A percentile compares a stretch with the other conserved stretches of the same genome.
Conservation (phyloP, 2,888 invertebrate genomes). For the Drosophila anceps region DNA sequence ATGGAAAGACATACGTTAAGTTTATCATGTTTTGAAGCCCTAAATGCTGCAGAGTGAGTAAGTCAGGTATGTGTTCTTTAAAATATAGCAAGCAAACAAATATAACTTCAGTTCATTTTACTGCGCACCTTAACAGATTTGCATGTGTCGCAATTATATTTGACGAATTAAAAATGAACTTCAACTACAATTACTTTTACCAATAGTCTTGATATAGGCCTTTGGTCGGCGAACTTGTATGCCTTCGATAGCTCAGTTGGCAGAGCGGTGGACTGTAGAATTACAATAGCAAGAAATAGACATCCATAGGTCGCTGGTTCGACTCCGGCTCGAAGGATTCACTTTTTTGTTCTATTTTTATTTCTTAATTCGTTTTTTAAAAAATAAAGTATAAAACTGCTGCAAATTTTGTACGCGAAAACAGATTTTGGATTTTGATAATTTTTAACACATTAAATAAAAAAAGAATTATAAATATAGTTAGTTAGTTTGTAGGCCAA, state of each 20-base stretch:
- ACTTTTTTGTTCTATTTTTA: background rate
- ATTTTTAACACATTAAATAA: too few species aligned
- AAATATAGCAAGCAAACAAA: background rate
- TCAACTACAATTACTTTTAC: background rate
- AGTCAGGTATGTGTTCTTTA: background rate
- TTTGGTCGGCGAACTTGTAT: slow-evolving; percentile 27
- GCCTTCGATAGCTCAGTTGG: slow-evolving; percentile 74
- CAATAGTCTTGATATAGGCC: background rate
- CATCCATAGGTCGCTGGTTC: slow-evolving; percentile 80
- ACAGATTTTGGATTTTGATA: background rate
- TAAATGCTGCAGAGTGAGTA: slow-evolving; percentile 2
- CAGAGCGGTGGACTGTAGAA: slow-evolving; percentile 79
- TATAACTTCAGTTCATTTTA: background rate
- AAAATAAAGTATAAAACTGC: too few species aligned
- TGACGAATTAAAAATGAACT: background rate
- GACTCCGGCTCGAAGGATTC: slow-evolving; percentile 77
- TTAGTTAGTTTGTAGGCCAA: background rate
- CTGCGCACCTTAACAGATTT: too few species aligned
- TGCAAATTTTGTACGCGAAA: background rate
- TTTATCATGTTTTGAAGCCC: background rate
- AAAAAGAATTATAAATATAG: background rate
- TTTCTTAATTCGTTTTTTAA: background rate
- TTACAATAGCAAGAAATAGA: slow-evolving; percentile 38
- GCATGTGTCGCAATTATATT: too few species aligned
- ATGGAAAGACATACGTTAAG: slow-evolving; percentile 8